Percentiles rank a stretch among this genome's conserved stretches.
phyloP scores from a whole-genome alignment of 2,797 vertebrate species.

The Cirrhinus molitorella region DNA sequence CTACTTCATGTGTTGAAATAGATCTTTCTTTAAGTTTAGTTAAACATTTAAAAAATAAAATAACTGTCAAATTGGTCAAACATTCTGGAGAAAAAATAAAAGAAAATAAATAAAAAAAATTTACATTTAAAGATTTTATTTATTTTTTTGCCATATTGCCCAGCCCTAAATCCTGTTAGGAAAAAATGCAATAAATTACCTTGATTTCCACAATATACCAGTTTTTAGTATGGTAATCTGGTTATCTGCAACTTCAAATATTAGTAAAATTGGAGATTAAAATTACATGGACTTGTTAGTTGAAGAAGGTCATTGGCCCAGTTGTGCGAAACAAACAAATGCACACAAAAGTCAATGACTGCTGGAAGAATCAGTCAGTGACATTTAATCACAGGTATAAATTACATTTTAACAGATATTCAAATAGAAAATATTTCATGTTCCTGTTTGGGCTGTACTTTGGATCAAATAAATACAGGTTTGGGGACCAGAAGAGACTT shows the following conservation, averaged over 20 bases:
- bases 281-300: slow-evolving; percentile 57
- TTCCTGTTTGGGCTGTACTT: too few relatives aligned
- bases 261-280: slow-evolving; percentile 13
- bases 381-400: too few relatives aligned
- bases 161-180: not conserved
- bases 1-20: too few relatives aligned
- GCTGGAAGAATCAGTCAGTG: not conserved
- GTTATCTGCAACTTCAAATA: slow-evolving; percentile 15
- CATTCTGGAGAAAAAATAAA: too few relatives aligned
- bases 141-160: not conserved
- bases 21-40: too few relatives aligned
- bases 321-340: slow-evolving; percentile 27
- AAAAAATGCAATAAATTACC: slow-evolving; percentile 37
- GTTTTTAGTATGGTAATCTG: slow-evolving; percentile 24
- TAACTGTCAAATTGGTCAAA: not conserved
- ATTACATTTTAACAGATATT: too few relatives aligned
- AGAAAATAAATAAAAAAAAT: too few relatives aligned
- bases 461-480: too few relatives aligned
- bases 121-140: too few relatives aligned
- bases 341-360: slow-evolving; percentile 21
- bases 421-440: too few relatives aligned
- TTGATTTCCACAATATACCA: slow-evolving; percentile 60
- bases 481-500: too few relatives aligned
- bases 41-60: not conserved
- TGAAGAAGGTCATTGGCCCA: slow-evolving; percentile 38